Evolutionary conservation across 2,797 vertebrate genomes (phyloP), one percentile per base, ranked within the genome.

Genomic region (Taeniopygia guttata): DNA sequence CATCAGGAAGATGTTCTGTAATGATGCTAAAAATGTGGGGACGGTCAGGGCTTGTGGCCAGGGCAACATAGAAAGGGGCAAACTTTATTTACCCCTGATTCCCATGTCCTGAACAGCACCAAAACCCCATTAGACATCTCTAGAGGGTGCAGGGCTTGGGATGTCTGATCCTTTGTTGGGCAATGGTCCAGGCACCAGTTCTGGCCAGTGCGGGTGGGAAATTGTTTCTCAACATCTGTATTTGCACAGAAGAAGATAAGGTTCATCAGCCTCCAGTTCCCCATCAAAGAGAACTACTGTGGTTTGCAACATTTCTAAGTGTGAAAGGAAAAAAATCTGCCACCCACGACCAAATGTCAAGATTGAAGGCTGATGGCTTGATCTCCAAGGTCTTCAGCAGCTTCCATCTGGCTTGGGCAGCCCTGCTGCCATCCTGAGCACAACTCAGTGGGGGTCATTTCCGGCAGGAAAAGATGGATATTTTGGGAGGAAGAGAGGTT

Each of bases 281-380:
- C 30, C 0, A 0, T 48, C 52, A 21, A 40, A 72, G 45, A 84
- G 45, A 77, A 21, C 76, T 48, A 54, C 84, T 67, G 52, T 8
- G 25, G n/a, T 56, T 95, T 94, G 56, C 73, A 73, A 46, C 16
- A 5, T 86, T 93, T 90, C 59, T 60, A 46, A 75, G 89, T 70
- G 74, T 49, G 60, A 95, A 92, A 85, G 56, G 75, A 59, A 88
- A 60, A 86, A 87, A 90, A 72, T 74, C 62, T 91, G 63, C 77
- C 90, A 69, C 90, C 90, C 73, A 77, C 13, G 10, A 81, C 59
- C 84, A 90, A 84, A 70, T 90, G 93, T 96, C 92, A 95, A 13
- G 73, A 40, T 20, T 77, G 88, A 94, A 95, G 84, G 60, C 58
- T 84, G 84, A 84, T 51, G 81, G 34, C 49, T 95, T 88, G 80